Evolutionary conservation across 2,797 vertebrate genomes (phyloP).

Genomic region (Phrynocephalus guinanensis): DNA sequence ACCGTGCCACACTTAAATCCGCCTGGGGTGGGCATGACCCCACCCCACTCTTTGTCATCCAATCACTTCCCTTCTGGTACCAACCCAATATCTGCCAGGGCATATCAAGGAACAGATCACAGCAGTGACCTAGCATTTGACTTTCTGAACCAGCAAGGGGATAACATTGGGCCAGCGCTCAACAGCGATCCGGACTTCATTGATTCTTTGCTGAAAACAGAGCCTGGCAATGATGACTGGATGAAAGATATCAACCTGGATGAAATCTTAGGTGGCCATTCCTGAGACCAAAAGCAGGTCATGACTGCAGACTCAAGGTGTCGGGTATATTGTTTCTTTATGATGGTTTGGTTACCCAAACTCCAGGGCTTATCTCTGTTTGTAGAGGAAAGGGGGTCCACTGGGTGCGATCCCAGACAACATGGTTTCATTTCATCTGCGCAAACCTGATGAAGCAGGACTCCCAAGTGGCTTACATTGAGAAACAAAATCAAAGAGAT

Average conservation of each 20-base stretch:
- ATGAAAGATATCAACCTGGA: conserved; percentile 99
- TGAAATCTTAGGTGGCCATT: conserved; percentile 95
- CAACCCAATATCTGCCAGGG: conserved; percentile 76
- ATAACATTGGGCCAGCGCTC: conserved; percentile 91
- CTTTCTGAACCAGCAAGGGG: conserved; percentile 90
- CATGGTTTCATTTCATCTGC: not conserved
- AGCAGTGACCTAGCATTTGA: conserved; percentile 89
- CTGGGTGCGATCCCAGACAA: not conserved
- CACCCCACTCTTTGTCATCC: conserved; percentile 82
- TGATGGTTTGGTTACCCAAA: conserved; percentile 15
- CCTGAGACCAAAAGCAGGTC: conserved; percentile 74
- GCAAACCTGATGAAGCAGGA: not conserved
- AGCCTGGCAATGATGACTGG: conserved; percentile 96
- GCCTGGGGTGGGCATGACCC: conserved; percentile 77
- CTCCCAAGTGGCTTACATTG: conserved; percentile 38
- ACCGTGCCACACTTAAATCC: conserved; percentile 84
- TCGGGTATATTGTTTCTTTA: not conserved
- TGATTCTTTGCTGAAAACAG: conserved; percentile 95
- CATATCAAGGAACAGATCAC: conserved; percentile 85
- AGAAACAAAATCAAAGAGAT: conserved; percentile 17
- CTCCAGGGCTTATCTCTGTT: conserved; percentile 56
- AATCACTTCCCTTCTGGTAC: conserved; percentile 80
- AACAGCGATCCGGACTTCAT: conserved; percentile 97
- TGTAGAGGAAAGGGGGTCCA: conserved; percentile 47
- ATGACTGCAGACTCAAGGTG: conserved; percentile 17